phyloP scores from a whole-genome alignment of 2,888 invertebrate species.

The Drosophila subsilvestris region DNA sequence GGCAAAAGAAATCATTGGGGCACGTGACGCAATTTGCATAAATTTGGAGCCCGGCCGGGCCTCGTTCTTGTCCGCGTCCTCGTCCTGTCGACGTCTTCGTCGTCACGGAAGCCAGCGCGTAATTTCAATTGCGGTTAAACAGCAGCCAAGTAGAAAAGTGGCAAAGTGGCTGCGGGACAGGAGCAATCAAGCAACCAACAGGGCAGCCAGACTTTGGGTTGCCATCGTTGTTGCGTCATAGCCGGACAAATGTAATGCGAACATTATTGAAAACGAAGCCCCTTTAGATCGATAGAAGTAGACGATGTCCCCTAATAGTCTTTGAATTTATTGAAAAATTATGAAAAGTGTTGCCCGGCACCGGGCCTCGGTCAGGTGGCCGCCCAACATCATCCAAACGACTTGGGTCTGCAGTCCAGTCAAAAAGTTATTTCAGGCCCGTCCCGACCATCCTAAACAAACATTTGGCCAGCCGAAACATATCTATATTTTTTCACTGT shows the following conservation, averaged over 20 bases:
- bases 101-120: conserved; percentile 74
- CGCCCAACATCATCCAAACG: background rate
- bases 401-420: conserved; percentile 6
- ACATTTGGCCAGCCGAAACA: conserved; percentile 67
- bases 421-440: conserved; percentile 48
- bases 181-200: conserved; percentile 26
- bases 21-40: conserved; percentile 83
- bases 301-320: conserved; percentile 49
- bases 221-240: conserved; percentile 10
- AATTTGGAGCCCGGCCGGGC: conserved; percentile 61
- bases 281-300: conserved; percentile 53
- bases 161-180: conserved; percentile 51
- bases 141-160: conserved; percentile 78
- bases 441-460: conserved; percentile 59
- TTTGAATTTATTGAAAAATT: conserved; percentile 74
- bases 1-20: conserved; percentile 76
- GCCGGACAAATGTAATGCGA: conserved; percentile 59
- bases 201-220: conserved; percentile 24
- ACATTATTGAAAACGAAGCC: conserved; percentile 73
- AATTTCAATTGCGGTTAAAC: conserved; percentile 80
- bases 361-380: conserved; percentile 34
- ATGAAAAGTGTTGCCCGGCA: conserved; percentile 48
- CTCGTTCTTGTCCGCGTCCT: conserved; percentile 1
- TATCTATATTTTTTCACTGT: conserved; percentile 31
- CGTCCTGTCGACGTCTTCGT: conserved; percentile 6